Conservation (phyloP, 2,797 vertebrate genomes). For the Fundulus diaphanus region DNA sequence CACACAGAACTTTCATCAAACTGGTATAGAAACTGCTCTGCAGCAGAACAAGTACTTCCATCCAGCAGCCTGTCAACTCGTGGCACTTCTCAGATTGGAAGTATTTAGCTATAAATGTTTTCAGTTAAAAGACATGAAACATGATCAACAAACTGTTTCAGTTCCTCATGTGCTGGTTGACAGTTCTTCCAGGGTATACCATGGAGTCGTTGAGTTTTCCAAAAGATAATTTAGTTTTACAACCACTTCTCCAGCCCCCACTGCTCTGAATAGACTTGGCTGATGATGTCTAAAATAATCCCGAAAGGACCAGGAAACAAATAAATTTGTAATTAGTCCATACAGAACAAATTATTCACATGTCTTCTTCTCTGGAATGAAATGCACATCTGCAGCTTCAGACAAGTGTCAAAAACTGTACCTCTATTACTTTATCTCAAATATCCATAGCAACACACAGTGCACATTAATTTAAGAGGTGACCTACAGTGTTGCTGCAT, state of each 20-base stretch:
- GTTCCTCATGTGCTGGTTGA: neutral
- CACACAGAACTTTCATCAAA: slow-evolving; percentile 7
- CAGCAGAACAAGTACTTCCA: neutral
- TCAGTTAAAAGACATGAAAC: neutral
- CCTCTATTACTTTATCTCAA: no score
- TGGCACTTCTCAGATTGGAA: slow-evolving; percentile 1
- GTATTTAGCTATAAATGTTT: neutral
- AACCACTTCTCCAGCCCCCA: neutral
- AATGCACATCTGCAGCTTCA: no score
- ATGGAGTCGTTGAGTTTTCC: neutral
- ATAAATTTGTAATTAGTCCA: no score
- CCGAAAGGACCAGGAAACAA: neutral
- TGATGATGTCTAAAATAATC: neutral
- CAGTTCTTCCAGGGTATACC: no score
- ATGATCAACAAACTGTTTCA: neutral
- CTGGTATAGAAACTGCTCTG: neutral
- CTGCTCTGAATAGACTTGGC: neutral
- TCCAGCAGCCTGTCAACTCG: neutral
- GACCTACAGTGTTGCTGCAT: no score
- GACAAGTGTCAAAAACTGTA: no score
- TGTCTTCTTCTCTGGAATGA: no score
- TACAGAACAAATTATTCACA: no score
- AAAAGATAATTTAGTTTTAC: neutral
- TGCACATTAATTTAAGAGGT: no score
- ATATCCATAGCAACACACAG: no score